phyloP scores from a whole-genome alignment of 2,888 invertebrate genomes.

The Drosophila yooni region DNA sequence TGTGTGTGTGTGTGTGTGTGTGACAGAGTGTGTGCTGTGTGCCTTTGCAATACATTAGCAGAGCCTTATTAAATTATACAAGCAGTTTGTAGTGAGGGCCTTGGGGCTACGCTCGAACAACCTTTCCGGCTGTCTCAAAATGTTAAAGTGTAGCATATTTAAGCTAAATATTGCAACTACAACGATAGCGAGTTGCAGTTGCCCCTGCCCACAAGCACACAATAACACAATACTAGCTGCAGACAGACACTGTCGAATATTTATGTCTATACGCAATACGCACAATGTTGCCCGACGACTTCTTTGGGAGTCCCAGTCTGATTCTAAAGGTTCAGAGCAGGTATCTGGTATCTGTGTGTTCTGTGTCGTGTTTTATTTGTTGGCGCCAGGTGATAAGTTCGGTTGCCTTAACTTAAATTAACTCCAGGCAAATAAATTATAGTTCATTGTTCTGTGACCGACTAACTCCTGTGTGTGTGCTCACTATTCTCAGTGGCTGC shows the following conservation, averaged over 20 bases:
- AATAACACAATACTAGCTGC: not conserved
- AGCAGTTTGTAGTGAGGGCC: conserved; percentile 26
- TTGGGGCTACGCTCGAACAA: conserved; percentile 16
- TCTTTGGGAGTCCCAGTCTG: not conserved
- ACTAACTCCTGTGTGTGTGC: conserved; percentile 7
- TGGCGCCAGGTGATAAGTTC: conserved; percentile 68
- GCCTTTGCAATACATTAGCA: conserved; percentile 55
- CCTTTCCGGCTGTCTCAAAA: conserved; percentile 44
- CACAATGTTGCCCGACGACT: conserved; percentile 39
- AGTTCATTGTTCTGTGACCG: conserved; percentile 59
- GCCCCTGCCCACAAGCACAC: conserved; percentile 15
- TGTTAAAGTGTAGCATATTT: conserved; percentile 72
- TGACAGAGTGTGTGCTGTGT: conserved; percentile 27
- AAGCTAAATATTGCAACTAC: conserved; percentile 70
- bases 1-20: conserved; percentile 26
- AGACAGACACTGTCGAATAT: conserved; percentile 16
- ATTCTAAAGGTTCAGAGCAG: not conserved
- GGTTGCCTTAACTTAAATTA: conserved; percentile 59
- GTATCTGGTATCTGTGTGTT: conserved; percentile 4
- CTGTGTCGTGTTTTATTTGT: conserved; percentile 42
- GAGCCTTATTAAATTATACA: conserved; percentile 76
- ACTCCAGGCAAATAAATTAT: conserved; percentile 74
- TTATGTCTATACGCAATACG: conserved; percentile 18
- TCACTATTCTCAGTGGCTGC: conserved; percentile 19
- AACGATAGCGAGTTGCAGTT: conserved; percentile 54